These are phyloP conservation scores for Acestrorhynchus altus DNA, from an alignment of 2,797 vertebrate species.

Conservation along the genomic window DNA sequence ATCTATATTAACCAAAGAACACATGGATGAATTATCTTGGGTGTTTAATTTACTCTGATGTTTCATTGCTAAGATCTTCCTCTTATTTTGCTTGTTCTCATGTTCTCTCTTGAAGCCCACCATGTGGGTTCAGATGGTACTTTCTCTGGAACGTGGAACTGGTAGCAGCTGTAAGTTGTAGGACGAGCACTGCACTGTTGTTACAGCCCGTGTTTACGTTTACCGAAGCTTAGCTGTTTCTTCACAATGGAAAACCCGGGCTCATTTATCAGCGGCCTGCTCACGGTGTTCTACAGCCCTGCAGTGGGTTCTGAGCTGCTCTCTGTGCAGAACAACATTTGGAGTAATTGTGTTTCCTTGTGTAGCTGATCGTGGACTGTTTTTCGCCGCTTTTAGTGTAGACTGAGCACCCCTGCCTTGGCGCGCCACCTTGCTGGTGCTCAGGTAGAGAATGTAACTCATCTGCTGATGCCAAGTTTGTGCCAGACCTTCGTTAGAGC, in stretches of 20 bases:
- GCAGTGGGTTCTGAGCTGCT: neutral
- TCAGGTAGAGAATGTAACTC: neutral
- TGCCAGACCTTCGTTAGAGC: no score
- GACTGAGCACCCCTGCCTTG: neutral
- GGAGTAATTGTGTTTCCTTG: neutral
- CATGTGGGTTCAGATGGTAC: neutral
- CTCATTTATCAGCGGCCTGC: neutral
- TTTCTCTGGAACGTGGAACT: neutral
- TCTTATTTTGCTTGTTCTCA: no score
- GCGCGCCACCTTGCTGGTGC: no score
- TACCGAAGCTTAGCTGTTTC: neutral
- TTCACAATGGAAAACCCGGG: neutral
- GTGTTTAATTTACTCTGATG: no score
- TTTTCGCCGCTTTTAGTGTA: no score
- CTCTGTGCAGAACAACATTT: neutral
- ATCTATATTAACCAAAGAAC: no score
- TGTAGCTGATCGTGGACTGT: no score
- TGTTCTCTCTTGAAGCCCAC: neutral
- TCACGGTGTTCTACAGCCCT: neutral
- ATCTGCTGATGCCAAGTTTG: neutral
- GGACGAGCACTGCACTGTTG: neutral
- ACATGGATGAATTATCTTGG: no score
- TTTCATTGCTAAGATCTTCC: no score
- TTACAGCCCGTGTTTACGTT: neutral
- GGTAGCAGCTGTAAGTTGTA: neutral